phyloP scores from a whole-genome alignment of 2,113 vertebrate genomes.

The Motacilla tschutschensis region DNA sequence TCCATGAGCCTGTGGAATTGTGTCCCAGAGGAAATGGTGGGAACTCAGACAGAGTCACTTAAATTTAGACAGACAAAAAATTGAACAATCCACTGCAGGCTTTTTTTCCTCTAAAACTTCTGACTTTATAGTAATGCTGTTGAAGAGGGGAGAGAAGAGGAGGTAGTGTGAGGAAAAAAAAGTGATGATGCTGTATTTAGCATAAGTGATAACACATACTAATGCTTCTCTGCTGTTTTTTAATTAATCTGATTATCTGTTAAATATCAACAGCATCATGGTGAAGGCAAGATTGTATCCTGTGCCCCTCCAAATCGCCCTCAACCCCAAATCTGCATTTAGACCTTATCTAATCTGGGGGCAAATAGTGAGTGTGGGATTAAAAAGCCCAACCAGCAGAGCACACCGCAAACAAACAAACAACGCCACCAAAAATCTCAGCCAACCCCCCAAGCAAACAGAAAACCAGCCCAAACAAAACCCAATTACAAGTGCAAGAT shows the following conservation, averaged over 20 bases:
- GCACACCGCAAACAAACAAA: background rate
- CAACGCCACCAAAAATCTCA: background rate
- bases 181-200: background rate
- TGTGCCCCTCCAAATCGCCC: background rate
- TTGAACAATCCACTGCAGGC: background rate
- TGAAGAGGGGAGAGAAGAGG: background rate
- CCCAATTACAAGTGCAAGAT: background rate
- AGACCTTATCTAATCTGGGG: background rate
- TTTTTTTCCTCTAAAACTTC: background rate
- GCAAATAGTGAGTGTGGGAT: background rate
- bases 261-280: background rate
- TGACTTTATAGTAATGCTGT: background rate
- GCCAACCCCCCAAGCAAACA: background rate
- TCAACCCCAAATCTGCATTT: background rate
- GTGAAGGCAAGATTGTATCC: background rate
- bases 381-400: background rate
- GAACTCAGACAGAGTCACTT: background rate
- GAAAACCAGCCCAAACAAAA: background rate
- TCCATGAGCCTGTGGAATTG: background rate
- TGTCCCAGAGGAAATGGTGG: background rate
- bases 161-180: background rate
- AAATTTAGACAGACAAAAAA: background rate
- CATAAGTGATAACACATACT: background rate
- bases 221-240: background rate
- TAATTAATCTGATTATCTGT: background rate